phyloP scores from a whole-genome alignment of 2,888 invertebrate species.

The Eutolmus rufibarbis region DNA sequence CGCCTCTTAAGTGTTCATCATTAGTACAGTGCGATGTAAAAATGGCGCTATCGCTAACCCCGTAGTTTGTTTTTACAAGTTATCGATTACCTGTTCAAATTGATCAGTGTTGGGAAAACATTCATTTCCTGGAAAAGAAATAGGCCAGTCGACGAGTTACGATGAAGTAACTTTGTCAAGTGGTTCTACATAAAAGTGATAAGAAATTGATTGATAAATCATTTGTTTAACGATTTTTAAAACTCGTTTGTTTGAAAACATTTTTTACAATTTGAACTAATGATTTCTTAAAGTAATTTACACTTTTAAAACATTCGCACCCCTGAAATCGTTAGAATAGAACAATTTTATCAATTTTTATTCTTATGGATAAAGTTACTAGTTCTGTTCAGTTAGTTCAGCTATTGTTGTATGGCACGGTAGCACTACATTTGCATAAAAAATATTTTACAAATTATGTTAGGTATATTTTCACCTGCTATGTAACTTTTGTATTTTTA shows the following conservation, averaged over 20 bases:
- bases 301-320: too few relatives aligned
- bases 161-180: neutral
- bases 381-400: too few relatives aligned
- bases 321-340: too few relatives aligned
- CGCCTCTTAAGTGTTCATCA: neutral
- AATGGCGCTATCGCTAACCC: neutral
- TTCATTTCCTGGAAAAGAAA: neutral
- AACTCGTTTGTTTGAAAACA: neutral
- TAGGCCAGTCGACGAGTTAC: neutral
- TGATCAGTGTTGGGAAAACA: neutral
- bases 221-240: too few relatives aligned
- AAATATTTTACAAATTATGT: too few relatives aligned
- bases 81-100: neutral
- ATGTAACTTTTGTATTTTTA: too few relatives aligned
- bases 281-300: neutral
- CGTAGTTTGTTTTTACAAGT: neutral
- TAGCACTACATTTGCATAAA: too few relatives aligned
- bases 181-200: neutral
- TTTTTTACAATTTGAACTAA: neutral
- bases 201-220: neutral
- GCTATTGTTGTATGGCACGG: too few relatives aligned
- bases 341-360: too few relatives aligned
- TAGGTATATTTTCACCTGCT: too few relatives aligned
- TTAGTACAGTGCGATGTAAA: neutral
- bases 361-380: too few relatives aligned